Conservation (phyloP, 2,888 invertebrate genomes). For the Pandemis cinnamomeana region DNA sequence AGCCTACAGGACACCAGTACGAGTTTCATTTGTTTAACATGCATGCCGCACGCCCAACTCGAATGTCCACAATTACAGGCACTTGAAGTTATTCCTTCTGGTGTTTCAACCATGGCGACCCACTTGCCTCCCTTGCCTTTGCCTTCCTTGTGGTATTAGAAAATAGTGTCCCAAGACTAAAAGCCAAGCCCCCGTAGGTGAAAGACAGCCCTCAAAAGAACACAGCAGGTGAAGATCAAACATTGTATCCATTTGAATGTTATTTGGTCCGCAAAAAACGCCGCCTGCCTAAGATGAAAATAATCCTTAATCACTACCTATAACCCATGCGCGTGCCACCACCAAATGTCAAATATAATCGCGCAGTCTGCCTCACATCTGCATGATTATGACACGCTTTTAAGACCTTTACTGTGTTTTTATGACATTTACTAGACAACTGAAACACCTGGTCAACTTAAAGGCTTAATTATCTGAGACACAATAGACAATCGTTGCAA, state of each 20-base stretch:
- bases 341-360: constrained; percentile 35
- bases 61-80: no score
- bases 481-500: neutral
- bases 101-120: no score
- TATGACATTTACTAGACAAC: constrained; percentile 9
- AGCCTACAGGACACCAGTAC: no score
- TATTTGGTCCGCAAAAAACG: constrained; percentile 12
- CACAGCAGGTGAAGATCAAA: neutral
- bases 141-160: no score
- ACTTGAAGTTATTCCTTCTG: no score
- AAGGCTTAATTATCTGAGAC: neutral
- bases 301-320: constrained; percentile 30
- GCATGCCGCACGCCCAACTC: no score
- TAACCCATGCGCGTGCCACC: neutral
- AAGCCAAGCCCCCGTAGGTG: no score
- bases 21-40: no score
- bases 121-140: no score
- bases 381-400: constrained; percentile 9
- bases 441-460: constrained; percentile 9
- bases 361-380: constrained; percentile 20
- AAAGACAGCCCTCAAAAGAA: no score
- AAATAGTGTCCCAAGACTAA: no score
- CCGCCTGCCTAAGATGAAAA: constrained; percentile 26
- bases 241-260: constrained; percentile 1
- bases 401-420: constrained; percentile 18